Evolutionary conservation across 37 sponge, comb jelly and placozoan genomes (phyloP).

Genomic region (Dysidea cf. avara): DNA sequence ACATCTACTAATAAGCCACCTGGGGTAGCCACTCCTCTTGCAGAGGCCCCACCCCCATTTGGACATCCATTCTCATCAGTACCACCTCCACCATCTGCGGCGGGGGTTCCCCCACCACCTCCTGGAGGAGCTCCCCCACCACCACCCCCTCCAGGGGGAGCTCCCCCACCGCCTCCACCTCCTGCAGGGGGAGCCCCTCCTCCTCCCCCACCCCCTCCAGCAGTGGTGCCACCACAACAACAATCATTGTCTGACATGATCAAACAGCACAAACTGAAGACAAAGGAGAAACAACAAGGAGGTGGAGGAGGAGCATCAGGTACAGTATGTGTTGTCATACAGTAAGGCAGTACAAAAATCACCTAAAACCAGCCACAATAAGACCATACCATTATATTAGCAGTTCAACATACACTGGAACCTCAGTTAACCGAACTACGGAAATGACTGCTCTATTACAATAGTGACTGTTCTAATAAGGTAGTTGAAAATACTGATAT

Average conservation of each 20-base stretch:
- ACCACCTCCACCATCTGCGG: conserved; percentile 18
- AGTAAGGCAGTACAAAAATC: too few relatives aligned
- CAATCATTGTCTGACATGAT: conserved; percentile 29
- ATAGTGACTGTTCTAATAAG: too few relatives aligned
- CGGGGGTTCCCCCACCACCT: conserved; percentile 31
- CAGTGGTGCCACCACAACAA: conserved; percentile 12
- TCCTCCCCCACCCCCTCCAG: conserved; percentile 67
- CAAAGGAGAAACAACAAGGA: not conserved
- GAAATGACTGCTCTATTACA: too few relatives aligned
- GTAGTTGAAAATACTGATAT: too few relatives aligned
- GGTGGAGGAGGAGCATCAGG: not conserved
- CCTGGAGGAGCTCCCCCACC: conserved; percentile 39
- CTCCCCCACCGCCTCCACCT: conserved; percentile 50
- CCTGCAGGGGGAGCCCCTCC: conserved; percentile 34
- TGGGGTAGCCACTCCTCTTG: not conserved
- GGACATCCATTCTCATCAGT: not conserved
- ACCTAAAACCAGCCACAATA: too few relatives aligned
- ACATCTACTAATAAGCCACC: not conserved
- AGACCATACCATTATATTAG: too few relatives aligned
- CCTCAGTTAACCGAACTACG: too few relatives aligned
- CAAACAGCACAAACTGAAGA: conserved; percentile 43
- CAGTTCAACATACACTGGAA: too few relatives aligned
- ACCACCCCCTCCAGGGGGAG: conserved; percentile 47
- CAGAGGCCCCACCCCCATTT: not conserved
- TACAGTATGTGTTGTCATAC: too few relatives aligned